Base-by-base conservation (phyloP, 2,113 vertebrate genomes). In the Amia ocellicauda region DNA sequence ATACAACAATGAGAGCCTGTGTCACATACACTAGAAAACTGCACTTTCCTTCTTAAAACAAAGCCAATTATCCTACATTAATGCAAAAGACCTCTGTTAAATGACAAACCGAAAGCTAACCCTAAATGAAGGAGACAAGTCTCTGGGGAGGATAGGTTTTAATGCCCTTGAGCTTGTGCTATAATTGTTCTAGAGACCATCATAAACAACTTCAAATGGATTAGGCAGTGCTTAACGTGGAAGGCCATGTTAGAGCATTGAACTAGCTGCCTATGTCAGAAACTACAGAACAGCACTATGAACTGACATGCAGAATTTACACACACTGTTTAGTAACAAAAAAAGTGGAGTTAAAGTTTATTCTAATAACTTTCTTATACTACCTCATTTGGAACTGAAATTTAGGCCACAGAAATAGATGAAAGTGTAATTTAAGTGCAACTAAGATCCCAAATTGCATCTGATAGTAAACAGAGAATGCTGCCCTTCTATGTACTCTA, bases 1-100 rank as follows among this genome's bases (percentile, higher is more conserved):
- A 49, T 22, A n/a, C 7, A 17, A 29, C 16, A 16, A 45, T 13
- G 42, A 49, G 1, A 8, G 83, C 1, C 60, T 2, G 45, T 19
- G 51, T 26, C 23, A 49, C 45, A 7, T 36, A 36, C 31, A 36
- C 31, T 36, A 36, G 5, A 36, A 47, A 47, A 47, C 14, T 17
- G n/a, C 45, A 47, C 45, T 47, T 16, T 19, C 45, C 45, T 20
- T 16, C n/a, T 47, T 8, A 47, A 47, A 47, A 47, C 7, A 47
- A 47, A 47, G n/a, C 45, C 45, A 8, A 47, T 47, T 47, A 47
- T 17, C 14, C 45, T 47, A 19, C 45, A 47, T 47, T 47, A 16
- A 47, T 47, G 45, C 14, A 2, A 47, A n/a, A 47, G 45, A 47
- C 14, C 45, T 19, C 9, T 17, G 14, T 47, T 47, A 16, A n/a